phyloP scores from a whole-genome alignment of 2,113 vertebrate genomes.

The Neopipo cinnamomea region DNA sequence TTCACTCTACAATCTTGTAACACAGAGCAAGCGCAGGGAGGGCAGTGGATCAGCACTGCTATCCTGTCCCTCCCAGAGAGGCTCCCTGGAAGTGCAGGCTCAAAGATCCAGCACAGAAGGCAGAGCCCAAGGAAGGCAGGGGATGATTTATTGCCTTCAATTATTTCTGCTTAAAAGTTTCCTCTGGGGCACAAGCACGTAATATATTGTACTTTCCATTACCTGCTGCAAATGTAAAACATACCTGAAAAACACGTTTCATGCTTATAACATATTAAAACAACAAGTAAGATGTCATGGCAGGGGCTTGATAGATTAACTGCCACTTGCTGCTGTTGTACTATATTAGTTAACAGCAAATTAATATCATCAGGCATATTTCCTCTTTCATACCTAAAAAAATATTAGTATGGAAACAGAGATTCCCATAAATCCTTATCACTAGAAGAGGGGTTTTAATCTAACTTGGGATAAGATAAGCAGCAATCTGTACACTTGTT shows the following conservation, averaged over 20 bases:
- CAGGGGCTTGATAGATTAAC: slow-evolving; percentile 75
- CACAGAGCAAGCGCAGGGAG: background rate
- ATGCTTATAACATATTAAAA: slow-evolving; percentile 75
- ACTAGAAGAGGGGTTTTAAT: slow-evolving; percentile 4
- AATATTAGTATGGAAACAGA: slow-evolving; percentile 48
- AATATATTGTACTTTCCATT: slow-evolving; percentile 82
- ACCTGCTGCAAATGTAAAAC: slow-evolving; percentile 80
- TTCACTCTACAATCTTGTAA: background rate
- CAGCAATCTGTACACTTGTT: background rate
- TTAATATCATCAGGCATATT: slow-evolving; percentile 77
- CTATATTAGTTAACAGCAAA: slow-evolving; percentile 78
- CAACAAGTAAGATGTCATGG: slow-evolving; percentile 76
- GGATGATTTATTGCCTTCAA: slow-evolving; percentile 79
- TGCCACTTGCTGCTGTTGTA: slow-evolving; percentile 75
- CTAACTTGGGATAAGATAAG: slow-evolving; percentile 2
- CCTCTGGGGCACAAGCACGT: slow-evolving; percentile 74
- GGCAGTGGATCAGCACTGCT: background rate
- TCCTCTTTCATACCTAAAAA: slow-evolving; percentile 64
- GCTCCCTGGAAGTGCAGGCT: background rate
- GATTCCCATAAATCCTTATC: slow-evolving; percentile 33
- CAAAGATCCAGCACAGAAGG: slow-evolving; percentile 59
- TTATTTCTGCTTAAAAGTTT: slow-evolving; percentile 79
- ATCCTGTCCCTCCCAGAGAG: slow-evolving; percentile 28
- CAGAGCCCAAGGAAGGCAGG: slow-evolving; percentile 13
- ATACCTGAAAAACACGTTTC: slow-evolving; percentile 79